Evolutionary conservation across 2,888 invertebrate genomes (phyloP), one percentile per base, ranked within the genome.

Genomic region (Apamea monoglypha): DNA sequence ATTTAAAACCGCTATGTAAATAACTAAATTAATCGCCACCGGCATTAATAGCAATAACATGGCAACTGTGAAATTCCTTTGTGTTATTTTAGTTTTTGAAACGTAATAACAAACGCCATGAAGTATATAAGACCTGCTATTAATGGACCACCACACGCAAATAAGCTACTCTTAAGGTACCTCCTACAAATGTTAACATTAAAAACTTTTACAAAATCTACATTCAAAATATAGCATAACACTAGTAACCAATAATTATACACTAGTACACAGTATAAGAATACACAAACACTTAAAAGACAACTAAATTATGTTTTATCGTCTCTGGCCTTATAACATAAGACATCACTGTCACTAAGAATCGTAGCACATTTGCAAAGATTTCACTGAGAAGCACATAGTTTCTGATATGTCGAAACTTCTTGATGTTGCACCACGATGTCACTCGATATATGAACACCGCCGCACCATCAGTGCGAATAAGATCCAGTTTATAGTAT

Each of bases 141-240:
- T n/a, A n/a, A 10, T 7, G 40, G n/a, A 40, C 18, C 10, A 36
- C 40, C 32, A 25, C 40, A 44, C 0, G 18, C 29, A 50, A 76
- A 61, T 18, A 76, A 2, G 18, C 5, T 36, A 50, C 47, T 73
- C 18, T 47, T 76, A 16, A 76, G n/a, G 21, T 67, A 67, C n/a
- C 44, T 72, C 10, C 21, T 61, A 61, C 21, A 32, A 68, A 78
- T 36, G 3, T 78, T 21, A 6, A 25, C 8, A 18, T 63, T 29
- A 1, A 78, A 69, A n/a, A 77, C 68, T 73, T 68, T 72, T 0
- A 73, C 61, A 61, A 81, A 80, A 36, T 79, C 79, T 10, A 71
- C 18, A 2, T 59, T 50, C 36, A 74, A 74, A 1, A 68, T 63
- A 10, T 47, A 74, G 21, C 53, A 61, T 14, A 81, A 53, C 1